Percentiles rank a stretch among this genome's conserved stretches.
Conservation (phyloP, 2,888 invertebrate genomes). For the Margaritifera margaritifera region DNA sequence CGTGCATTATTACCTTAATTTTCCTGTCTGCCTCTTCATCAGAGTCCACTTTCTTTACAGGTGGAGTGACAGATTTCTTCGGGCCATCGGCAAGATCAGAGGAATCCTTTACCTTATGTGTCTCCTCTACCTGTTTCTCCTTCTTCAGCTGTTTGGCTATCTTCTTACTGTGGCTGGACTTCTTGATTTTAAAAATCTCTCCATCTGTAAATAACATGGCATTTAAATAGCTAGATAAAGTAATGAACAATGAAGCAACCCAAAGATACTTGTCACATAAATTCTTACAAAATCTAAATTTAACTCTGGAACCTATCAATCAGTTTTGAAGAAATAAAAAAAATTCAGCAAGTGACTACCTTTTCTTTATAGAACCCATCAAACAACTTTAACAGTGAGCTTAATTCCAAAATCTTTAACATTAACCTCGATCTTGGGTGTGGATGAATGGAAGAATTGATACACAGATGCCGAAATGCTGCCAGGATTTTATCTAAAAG, state of each 20-base stretch:
- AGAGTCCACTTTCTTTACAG: constrained; percentile 12
- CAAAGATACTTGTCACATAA: background rate
- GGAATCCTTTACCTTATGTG: constrained; percentile 48
- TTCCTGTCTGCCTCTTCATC: constrained; percentile 44
- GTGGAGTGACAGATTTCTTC: constrained; percentile 10
- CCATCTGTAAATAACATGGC: constrained; percentile 79
- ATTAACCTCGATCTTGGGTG: no score
- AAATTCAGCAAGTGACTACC: no score
- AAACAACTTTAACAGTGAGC: no score
- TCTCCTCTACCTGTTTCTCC: constrained; percentile 74
- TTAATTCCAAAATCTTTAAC: no score
- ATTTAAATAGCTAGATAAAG: constrained; percentile 26
- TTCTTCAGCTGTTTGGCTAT: constrained; percentile 80
- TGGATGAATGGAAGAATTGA: no score
- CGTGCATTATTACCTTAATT: constrained; percentile 40
- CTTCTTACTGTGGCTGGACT: constrained; percentile 91
- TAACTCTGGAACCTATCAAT: background rate
- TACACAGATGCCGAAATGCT: no score
- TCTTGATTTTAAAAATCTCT: constrained; percentile 95
- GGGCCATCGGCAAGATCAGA: background rate
- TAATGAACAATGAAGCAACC: constrained; percentile 18
- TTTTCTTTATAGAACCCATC: no score
- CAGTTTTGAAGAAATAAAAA: no score
- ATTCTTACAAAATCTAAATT: background rate
- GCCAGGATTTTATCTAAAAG: no score